Percentiles rank a stretch among this genome's conserved stretches.
Conservation (phyloP, 2,888 invertebrate species). For the Agrotis ipsilon region DNA sequence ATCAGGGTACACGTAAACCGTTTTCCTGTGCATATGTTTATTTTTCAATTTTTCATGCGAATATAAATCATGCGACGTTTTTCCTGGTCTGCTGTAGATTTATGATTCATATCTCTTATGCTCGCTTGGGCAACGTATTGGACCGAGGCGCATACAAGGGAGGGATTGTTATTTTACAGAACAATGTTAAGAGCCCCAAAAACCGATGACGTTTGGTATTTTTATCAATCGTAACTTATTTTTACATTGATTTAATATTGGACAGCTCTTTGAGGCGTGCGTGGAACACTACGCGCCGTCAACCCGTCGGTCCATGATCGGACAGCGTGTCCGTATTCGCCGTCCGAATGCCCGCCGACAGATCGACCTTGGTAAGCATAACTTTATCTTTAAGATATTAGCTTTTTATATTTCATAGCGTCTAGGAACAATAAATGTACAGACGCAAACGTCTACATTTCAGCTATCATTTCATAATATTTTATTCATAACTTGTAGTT, state of each 20-base stretch:
- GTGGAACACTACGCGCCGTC: no score
- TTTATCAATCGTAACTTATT: background rate
- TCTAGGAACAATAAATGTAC: background rate
- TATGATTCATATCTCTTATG: conserved; percentile 46
- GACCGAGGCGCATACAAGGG: conserved; percentile 18
- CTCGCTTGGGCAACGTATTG: conserved; percentile 38
- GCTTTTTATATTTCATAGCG: background rate
- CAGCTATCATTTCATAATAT: conserved; percentile 14
- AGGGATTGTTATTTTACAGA: background rate
- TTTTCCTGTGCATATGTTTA: conserved; percentile 23
- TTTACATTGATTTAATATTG: background rate
- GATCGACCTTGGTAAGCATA: background rate
- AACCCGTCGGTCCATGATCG: no score
- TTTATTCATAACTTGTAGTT: conserved; percentile 16
- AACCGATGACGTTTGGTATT: background rate
- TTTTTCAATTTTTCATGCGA: conserved; percentile 39
- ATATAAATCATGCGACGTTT: conserved; percentile 44
- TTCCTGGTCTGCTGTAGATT: conserved; percentile 34
- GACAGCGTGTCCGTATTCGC: no score
- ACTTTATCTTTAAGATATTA: background rate
- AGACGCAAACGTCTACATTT: background rate
- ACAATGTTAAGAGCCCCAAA: background rate
- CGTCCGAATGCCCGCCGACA: no score
- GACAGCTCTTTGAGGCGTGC: no score
- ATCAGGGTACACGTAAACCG: background rate